phyloP scores from a whole-genome alignment of 2,888 invertebrate genomes.

The Epistrophella euchroma region DNA sequence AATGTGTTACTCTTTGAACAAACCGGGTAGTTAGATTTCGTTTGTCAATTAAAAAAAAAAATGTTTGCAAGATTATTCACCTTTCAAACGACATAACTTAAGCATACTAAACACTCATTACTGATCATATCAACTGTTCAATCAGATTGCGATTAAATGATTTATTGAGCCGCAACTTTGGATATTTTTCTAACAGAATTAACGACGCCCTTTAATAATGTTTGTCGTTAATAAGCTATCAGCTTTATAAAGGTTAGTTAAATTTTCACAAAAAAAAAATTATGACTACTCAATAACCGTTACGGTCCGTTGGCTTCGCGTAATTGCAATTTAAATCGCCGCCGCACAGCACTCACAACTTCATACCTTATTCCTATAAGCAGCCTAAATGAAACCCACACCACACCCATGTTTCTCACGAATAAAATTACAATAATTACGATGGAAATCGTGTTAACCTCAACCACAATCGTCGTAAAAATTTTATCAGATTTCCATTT shows the following conservation, averaged over 20 bases:
- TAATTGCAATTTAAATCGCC: slow-evolving; percentile 66
- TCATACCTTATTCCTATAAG: background rate
- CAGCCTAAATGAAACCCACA: slow-evolving; percentile 13
- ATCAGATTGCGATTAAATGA: slow-evolving; percentile 52
- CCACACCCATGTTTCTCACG: slow-evolving; percentile 39
- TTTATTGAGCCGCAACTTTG: slow-evolving; percentile 51
- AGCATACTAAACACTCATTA: background rate
- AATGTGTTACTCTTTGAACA: background rate
- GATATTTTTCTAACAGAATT: slow-evolving; percentile 56
- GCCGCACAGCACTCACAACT: background rate
- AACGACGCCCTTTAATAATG: slow-evolving; percentile 56
- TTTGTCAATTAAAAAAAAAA: background rate
- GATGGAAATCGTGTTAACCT: slow-evolving; percentile 58
- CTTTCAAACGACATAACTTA: background rate
- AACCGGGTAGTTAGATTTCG: background rate
- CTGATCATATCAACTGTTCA: slow-evolving; percentile 53
- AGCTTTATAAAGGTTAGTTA: slow-evolving; percentile 1
- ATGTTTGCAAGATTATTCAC: background rate
- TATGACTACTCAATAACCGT: slow-evolving; percentile 17
- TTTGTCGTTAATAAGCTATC: slow-evolving; percentile 43
- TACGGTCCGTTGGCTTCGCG: slow-evolving; percentile 47
- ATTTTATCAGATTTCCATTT: slow-evolving; percentile 64
- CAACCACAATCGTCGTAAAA: slow-evolving; percentile 33
- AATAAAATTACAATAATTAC: slow-evolving; percentile 49
- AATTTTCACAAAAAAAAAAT: background rate